Evolutionary conservation across 2,888 invertebrate species (phyloP).

Genomic region (Spilarctia lutea): DNA sequence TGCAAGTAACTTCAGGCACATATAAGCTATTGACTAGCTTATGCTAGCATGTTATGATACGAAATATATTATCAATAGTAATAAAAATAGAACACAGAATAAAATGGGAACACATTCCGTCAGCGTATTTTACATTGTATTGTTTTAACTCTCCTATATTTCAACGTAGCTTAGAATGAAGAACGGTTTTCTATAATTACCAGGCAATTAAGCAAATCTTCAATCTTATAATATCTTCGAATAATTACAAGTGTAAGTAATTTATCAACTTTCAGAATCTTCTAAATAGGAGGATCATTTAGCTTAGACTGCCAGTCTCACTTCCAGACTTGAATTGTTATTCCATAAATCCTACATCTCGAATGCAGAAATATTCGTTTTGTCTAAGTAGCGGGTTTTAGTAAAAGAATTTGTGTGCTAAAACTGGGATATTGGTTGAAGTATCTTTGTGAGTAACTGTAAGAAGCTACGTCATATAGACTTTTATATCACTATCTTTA

Average conservation of each 20-base stretch:
- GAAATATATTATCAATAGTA: not conserved
- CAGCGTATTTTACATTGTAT: not conserved
- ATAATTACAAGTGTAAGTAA: too few relatives aligned
- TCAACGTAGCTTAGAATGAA: too few relatives aligned
- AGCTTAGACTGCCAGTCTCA: not conserved
- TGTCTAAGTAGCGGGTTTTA: slow-evolving; percentile 9
- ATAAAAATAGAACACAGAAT: not conserved
- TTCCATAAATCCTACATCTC: not conserved
- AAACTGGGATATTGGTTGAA: slow-evolving; percentile 28
- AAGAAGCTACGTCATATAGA: slow-evolving; percentile 19
- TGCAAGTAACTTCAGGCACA: not conserved
- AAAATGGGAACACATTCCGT: not conserved
- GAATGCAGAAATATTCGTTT: slow-evolving; percentile 4
- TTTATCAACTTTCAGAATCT: too few relatives aligned
- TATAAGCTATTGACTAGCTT: not conserved
- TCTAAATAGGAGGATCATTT: not conserved
- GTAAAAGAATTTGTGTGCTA: slow-evolving; percentile 32
- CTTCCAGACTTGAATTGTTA: not conserved
- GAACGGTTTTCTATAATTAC: too few relatives aligned
- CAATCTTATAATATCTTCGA: too few relatives aligned
- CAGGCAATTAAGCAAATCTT: too few relatives aligned
- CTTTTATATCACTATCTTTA: slow-evolving; percentile 19
- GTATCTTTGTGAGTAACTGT: slow-evolving; percentile 24
- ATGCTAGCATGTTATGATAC: not conserved
- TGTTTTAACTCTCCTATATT: not conserved